These are phyloP conservation scores for Myotis findleyi DNA, from an alignment of 2,797 vertebrate genomes.

Conservation along the genomic window DNA sequence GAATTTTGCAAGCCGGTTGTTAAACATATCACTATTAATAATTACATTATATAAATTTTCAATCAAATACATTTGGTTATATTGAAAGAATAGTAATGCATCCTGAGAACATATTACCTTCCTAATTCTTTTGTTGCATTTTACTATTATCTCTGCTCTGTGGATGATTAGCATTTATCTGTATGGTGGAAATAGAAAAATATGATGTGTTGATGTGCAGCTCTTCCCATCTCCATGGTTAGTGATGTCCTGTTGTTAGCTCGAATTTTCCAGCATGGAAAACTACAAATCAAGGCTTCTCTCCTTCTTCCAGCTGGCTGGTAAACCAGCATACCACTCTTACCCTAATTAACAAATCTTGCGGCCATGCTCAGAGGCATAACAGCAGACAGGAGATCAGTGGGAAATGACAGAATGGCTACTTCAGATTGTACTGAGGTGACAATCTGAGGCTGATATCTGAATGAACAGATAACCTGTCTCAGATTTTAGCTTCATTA, in stretches of 20 bases:
- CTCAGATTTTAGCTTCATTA: background rate
- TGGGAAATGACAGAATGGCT: background rate
- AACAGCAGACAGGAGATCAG: background rate
- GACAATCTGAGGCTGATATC: background rate
- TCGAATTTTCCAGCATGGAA: background rate
- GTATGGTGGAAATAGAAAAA: background rate
- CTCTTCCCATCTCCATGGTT: background rate
- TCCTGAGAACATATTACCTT: background rate
- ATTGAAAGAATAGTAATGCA: background rate
- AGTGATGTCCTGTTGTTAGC: background rate
- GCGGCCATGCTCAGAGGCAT: background rate
- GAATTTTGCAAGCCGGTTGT: background rate
- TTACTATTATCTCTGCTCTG: background rate
- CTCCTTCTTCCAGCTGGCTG: background rate
- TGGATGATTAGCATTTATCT: background rate
- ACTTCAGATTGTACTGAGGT: background rate
- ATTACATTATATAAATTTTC: background rate
- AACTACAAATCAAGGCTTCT: background rate
- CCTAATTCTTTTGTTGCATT: slow-evolving; percentile 25
- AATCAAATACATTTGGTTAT: background rate
- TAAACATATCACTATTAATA: background rate
- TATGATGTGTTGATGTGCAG: background rate
- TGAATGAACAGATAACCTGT: background rate
- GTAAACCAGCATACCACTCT: background rate
- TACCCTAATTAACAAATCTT: background rate